Conservation (phyloP, 1,140 invertebrate genomes). For the Arion vulgaris region DNA sequence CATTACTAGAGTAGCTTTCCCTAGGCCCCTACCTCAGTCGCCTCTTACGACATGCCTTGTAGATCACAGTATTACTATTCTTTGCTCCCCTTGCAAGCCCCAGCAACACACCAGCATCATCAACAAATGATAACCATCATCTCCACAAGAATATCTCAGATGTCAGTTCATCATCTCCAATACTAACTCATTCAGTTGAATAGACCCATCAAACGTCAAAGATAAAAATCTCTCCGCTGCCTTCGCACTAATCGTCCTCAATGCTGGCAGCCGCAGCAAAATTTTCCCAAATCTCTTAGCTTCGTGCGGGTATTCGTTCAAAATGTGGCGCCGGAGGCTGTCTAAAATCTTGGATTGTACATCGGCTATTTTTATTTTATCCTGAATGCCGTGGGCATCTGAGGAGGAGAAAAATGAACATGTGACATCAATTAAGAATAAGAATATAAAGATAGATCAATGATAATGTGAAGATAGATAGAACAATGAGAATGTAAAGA, state of each 20-base stretch:
- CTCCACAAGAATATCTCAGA: too few relatives aligned
- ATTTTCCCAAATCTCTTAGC: constrained; percentile 67
- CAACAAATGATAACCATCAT: too few relatives aligned
- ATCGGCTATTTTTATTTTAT: constrained; percentile 59
- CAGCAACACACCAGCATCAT: too few relatives aligned
- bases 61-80: too few relatives aligned
- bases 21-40: too few relatives aligned
- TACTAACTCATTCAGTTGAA: constrained; percentile 70
- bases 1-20: too few relatives aligned
- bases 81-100: too few relatives aligned
- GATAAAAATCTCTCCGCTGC: constrained; percentile 71
- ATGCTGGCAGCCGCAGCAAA: constrained; percentile 68
- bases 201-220: constrained; percentile 66
- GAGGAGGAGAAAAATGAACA: not conserved
- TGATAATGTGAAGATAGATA: too few relatives aligned
- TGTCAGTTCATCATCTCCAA: constrained; percentile 66
- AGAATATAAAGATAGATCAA: too few relatives aligned
- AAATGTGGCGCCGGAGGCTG: constrained; percentile 62
- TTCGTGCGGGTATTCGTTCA: constrained; percentile 56
- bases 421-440: too few relatives aligned
- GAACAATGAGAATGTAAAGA: too few relatives aligned
- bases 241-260: constrained; percentile 69
- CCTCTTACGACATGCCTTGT: too few relatives aligned
- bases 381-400: constrained; percentile 68
- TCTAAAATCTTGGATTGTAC: constrained; percentile 68